Conservation (phyloP, 1,140 invertebrate genomes). For the Hestina assimilis region DNA sequence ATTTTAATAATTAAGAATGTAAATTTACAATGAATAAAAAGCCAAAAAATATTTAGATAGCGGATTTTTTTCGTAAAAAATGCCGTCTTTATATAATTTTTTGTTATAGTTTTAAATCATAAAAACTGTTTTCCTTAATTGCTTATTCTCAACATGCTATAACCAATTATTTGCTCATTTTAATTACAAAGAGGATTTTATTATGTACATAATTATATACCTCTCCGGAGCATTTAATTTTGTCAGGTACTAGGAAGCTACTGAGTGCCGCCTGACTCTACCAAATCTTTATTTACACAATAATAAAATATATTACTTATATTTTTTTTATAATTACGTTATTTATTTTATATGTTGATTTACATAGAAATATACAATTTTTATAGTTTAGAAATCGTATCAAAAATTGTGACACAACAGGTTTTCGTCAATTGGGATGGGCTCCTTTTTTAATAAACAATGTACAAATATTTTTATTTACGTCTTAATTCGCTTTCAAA, state of each 20-base stretch:
- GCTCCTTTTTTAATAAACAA: too few species aligned
- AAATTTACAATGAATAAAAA: neutral
- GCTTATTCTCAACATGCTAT: slow-evolving; percentile 33
- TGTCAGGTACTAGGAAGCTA: slow-evolving; percentile 74
- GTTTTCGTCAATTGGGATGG: too few species aligned
- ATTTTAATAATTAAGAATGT: too few species aligned
- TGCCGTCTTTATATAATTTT: neutral
- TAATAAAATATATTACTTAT: slow-evolving; percentile 8
- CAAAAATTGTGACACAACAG: too few species aligned
- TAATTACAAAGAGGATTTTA: slow-evolving; percentile 41
- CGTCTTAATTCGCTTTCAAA: too few species aligned
- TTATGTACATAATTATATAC: slow-evolving; percentile 14
- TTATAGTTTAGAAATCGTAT: too few species aligned
- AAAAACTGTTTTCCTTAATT: slow-evolving; percentile 10
- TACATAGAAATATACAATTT: neutral
- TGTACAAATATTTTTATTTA: neutral
- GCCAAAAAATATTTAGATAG: too few species aligned
- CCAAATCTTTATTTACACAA: slow-evolving; percentile 24
- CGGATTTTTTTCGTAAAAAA: too few species aligned
- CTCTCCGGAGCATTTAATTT: slow-evolving; percentile 54
- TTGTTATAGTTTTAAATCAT: neutral
- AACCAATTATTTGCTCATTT: slow-evolving; percentile 32
- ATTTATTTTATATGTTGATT: neutral
- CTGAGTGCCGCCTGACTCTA: slow-evolving; percentile 65
- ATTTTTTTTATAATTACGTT: too few species aligned